Evolutionary conservation across 2,888 invertebrate genomes (phyloP).

Genomic region (Archips xylosteana): DNA sequence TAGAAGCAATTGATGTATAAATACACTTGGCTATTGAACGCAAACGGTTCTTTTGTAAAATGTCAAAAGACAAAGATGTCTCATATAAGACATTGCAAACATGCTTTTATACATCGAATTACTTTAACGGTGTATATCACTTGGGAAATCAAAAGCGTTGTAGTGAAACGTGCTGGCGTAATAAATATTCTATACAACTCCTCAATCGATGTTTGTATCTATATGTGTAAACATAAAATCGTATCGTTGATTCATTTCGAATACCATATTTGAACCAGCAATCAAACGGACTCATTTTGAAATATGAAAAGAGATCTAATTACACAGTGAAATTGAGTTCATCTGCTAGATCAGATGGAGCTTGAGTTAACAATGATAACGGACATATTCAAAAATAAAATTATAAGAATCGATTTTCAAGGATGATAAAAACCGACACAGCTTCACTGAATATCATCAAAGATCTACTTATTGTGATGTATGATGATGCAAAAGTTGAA

Average conservation of each 20-base stretch:
- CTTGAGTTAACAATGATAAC: background rate
- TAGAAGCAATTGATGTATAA: conserved; percentile 27
- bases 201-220: background rate
- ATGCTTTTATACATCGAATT: conserved; percentile 29
- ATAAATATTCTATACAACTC: background rate
- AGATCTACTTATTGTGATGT: background rate
- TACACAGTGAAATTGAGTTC: background rate
- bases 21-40: background rate
- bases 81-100: background rate
- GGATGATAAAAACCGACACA: background rate
- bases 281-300: background rate
- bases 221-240: background rate
- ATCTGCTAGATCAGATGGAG: background rate
- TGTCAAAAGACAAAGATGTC: background rate
- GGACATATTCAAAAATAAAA: background rate
- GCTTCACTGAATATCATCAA: background rate
- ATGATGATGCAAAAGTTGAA: background rate
- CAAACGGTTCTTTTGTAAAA: conserved; percentile 2
- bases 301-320: background rate
- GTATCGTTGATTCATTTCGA: background rate
- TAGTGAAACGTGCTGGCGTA: background rate
- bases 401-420: background rate
- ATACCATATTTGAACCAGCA: background rate
- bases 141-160: conserved; percentile 22
- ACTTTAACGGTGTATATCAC: conserved; percentile 19